Conservation (phyloP, 2,888 invertebrate genomes). For the Chrysotoxum bicinctum region DNA sequence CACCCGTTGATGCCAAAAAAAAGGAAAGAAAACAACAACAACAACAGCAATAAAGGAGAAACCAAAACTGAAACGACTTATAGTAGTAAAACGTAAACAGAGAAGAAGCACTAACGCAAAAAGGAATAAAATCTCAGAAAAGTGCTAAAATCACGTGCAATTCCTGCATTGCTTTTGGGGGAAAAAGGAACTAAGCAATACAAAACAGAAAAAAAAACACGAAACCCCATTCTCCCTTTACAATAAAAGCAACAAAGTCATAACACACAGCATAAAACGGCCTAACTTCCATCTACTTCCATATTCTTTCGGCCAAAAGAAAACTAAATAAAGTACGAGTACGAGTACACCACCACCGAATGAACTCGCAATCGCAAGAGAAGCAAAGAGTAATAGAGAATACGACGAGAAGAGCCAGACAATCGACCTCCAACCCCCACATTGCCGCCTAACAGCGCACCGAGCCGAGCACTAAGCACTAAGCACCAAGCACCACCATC, state of each 20-base stretch:
- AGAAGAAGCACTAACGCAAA: conserved; percentile 35
- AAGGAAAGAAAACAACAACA: conserved; percentile 5
- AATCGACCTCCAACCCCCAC: conserved; percentile 72
- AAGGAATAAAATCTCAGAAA: conserved; percentile 54
- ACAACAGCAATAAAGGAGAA: conserved; percentile 18
- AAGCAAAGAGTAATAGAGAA: conserved; percentile 68
- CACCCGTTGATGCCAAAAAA: conserved; percentile 51
- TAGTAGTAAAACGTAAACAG: conserved; percentile 53
- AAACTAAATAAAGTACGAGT: conserved; percentile 59
- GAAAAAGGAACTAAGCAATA: conserved; percentile 35
- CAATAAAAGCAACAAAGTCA: conserved; percentile 29
- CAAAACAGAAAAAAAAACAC: neutral
- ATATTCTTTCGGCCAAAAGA: conserved; percentile 44
- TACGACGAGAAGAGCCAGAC: conserved; percentile 64
- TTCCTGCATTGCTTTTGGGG: conserved; percentile 47
- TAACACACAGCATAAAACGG: conserved; percentile 40
- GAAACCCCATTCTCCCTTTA: conserved; percentile 23
- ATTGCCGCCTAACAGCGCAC: conserved; percentile 42
- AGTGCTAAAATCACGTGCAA: conserved; percentile 70
- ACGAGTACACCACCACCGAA: conserved; percentile 34
- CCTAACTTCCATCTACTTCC: conserved; percentile 54
- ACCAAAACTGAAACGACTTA: conserved; percentile 31
- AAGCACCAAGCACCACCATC: conserved; percentile 2
- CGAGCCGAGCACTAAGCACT: conserved; percentile 1
- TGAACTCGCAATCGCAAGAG: conserved; percentile 61